phyloP scores from a whole-genome alignment of 2,797 vertebrate species.

The Phalanger gymnotis region DNA sequence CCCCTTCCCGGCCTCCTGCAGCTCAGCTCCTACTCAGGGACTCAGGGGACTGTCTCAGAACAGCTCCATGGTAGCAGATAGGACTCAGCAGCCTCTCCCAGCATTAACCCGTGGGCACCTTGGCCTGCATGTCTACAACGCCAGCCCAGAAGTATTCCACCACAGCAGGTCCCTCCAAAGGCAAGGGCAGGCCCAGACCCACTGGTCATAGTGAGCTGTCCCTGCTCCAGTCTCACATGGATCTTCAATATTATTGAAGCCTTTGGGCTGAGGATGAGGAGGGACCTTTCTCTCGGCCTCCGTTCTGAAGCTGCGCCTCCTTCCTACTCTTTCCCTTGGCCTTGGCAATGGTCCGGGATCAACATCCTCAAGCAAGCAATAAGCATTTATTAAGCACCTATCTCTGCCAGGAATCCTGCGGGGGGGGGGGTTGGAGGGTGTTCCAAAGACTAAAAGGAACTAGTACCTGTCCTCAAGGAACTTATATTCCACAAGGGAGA shows the following conservation, averaged over 20 bases:
- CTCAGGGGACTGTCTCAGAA: background rate
- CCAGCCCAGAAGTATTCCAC: background rate
- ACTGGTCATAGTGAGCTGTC: background rate
- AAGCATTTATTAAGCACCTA: background rate
- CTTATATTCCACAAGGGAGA: background rate
- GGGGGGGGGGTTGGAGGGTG: too few species aligned
- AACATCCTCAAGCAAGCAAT: background rate
- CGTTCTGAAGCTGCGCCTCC: background rate
- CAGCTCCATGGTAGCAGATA: background rate
- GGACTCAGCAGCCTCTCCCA: background rate
- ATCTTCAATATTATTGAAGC: conserved; percentile 53
- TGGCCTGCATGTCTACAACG: background rate
- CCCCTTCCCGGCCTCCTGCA: background rate
- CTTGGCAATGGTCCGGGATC: background rate
- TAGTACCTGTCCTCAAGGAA: background rate
- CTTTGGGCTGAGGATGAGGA: background rate
- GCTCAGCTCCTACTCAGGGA: background rate
- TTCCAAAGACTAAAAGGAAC: too few species aligned
- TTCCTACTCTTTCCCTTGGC: background rate
- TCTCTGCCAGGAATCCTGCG: background rate
- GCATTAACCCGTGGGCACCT: background rate
- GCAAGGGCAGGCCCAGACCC: background rate
- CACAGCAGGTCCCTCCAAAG: background rate
- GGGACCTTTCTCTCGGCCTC: background rate
- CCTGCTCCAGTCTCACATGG: background rate